Conservation (phyloP, 2,113 vertebrate species). For the Gobiocypris rarus region DNA sequence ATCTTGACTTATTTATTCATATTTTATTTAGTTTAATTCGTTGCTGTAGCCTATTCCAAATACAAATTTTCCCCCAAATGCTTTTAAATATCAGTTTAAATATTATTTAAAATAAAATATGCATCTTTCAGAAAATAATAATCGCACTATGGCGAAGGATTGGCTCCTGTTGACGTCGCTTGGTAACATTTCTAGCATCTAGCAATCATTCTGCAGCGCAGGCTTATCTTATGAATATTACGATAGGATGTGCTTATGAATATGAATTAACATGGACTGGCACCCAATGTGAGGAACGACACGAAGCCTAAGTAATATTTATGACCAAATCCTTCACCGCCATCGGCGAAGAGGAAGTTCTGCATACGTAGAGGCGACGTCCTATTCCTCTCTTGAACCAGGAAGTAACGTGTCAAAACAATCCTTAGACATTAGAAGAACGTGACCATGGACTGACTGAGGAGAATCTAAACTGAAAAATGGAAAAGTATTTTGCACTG, state of each 20-base stretch:
- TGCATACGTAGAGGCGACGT: slow-evolving; percentile 2
- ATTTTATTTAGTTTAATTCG: not conserved
- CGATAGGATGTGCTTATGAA: not conserved
- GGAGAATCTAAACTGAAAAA: not conserved
- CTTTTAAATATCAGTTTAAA: no score
- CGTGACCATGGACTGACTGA: slow-evolving; percentile 18
- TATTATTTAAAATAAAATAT: not conserved
- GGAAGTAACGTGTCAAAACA: slow-evolving; percentile 9
- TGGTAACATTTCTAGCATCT: not conserved
- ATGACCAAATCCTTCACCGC: not conserved
- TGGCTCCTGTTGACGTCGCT: not conserved
- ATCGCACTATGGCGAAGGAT: not conserved
- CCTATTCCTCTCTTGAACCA: not conserved
- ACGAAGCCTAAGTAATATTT: not conserved
- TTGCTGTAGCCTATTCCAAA: not conserved
- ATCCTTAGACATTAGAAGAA: not conserved
- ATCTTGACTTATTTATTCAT: not conserved
- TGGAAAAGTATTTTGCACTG: slow-evolving; percentile 31
- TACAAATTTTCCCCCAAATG: not conserved
- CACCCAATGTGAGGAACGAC: not conserved
- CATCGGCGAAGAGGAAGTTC: not conserved
- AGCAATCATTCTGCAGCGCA: not conserved
- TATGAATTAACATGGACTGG: not conserved
- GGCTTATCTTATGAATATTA: not conserved
- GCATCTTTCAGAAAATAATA: not conserved